Evolutionary conservation across 2,797 vertebrate species (phyloP).

Genomic region (Pyrocephalus nanus): DNA sequence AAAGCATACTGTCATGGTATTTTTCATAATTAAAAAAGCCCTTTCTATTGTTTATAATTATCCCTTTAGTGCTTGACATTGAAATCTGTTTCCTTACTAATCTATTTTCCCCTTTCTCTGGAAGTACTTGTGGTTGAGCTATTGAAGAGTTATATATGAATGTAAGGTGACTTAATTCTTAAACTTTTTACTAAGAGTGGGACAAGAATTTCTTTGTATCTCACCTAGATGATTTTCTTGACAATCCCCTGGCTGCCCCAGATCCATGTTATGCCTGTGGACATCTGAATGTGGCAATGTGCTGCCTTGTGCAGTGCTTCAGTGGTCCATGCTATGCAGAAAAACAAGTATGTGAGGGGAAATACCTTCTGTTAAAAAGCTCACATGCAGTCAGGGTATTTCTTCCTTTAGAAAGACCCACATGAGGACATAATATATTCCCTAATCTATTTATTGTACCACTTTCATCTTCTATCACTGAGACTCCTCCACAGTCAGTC

Average conservation of each 20-base stretch:
- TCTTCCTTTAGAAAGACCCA: background rate
- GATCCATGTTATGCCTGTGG: background rate
- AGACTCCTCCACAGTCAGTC: background rate
- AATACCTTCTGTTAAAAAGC: background rate
- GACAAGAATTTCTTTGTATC: background rate
- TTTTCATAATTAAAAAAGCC: constrained; percentile 71
- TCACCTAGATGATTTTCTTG: background rate
- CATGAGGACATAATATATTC: background rate
- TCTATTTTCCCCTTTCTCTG: constrained; percentile 49
- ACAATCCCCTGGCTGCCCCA: background rate
- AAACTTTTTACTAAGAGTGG: background rate
- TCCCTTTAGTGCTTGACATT: constrained; percentile 62
- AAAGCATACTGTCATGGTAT: constrained; percentile 67
- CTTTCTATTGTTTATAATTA: constrained; percentile 72
- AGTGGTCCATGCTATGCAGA: background rate
- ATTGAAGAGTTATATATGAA: constrained; percentile 1
- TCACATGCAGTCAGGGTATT: background rate
- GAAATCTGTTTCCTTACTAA: constrained; percentile 56
- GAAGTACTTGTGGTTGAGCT: constrained; percentile 27
- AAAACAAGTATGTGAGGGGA: background rate
- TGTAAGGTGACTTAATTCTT: background rate
- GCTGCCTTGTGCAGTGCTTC: background rate
- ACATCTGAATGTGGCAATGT: background rate
- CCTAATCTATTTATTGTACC: background rate
- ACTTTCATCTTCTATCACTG: background rate